Percentiles rank a stretch among this genome's conserved stretches.
Conservation (phyloP, 2,113 vertebrate species). For the Pungitius pungitius region DNA sequence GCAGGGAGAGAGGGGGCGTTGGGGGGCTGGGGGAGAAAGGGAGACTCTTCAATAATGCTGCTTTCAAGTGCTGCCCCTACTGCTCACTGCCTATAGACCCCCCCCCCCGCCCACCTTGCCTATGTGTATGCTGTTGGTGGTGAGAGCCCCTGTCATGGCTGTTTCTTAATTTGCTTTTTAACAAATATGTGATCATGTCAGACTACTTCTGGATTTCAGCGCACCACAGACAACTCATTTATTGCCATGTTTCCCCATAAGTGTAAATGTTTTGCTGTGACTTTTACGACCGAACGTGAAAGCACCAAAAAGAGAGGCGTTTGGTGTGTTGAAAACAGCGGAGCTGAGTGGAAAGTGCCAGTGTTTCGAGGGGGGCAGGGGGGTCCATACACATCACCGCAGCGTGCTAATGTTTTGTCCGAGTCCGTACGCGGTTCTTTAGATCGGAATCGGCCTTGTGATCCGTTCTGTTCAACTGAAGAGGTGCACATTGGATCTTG, state of each 20-base stretch:
- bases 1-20: slow-evolving; percentile 34
- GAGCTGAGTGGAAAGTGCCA: slow-evolving; percentile 23
- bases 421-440: not conserved
- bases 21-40: slow-evolving; percentile 48
- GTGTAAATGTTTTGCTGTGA: no score
- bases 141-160: not conserved
- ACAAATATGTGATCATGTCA: no score
- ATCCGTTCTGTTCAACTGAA: not conserved
- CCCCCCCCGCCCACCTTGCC: not conserved
- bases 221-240: not conserved
- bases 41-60: slow-evolving; percentile 63
- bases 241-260: no score
- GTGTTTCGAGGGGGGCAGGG: not conserved
- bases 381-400: slow-evolving; percentile 7
- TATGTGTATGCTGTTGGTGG: not conserved
- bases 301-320: slow-evolving; percentile 48
- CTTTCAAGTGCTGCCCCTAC: slow-evolving; percentile 47
- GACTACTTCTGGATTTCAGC: no score
- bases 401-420: not conserved
- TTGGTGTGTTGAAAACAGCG: slow-evolving; percentile 50
- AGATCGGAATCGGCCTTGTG: no score
- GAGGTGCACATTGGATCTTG: not conserved
- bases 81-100: not conserved
- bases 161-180: not conserved
- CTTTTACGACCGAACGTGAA: slow-evolving; percentile 56